These are phyloP conservation scores for Achroia grisella DNA, from an alignment of 1,140 invertebrate species.

Conservation along the genomic window DNA sequence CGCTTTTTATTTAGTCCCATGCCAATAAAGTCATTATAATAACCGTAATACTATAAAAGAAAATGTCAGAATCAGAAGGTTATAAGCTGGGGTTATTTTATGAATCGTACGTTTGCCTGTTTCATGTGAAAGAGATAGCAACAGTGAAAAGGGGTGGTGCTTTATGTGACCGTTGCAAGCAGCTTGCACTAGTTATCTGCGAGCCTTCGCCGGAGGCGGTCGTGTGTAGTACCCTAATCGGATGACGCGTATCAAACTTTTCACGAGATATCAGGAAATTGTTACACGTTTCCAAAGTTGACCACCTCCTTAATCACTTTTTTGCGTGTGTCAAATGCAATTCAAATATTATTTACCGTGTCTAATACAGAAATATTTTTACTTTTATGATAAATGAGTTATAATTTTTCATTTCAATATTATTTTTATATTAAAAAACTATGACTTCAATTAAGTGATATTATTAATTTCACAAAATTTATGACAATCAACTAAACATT, in stretches of 20 bases:
- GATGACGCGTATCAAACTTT: constrained; percentile 45
- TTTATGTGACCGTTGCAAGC: constrained; percentile 23
- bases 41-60: constrained; percentile 11
- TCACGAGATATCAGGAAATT: constrained; percentile 52
- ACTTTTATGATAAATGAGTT: not conserved
- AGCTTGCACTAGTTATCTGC: constrained; percentile 47
- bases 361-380: constrained; percentile 23
- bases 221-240: constrained; percentile 13
- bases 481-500: no score
- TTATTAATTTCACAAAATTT: no score
- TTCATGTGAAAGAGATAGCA: constrained; percentile 39
- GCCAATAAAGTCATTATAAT: constrained; percentile 7
- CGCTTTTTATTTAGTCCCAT: constrained; percentile 2
- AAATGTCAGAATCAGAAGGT: constrained; percentile 34
- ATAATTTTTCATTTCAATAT: not conserved
- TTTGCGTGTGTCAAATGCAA: constrained; percentile 59
- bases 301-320: constrained; percentile 50
- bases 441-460: no score
- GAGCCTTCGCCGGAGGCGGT: constrained; percentile 23
- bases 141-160: constrained; percentile 45
- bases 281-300: constrained; percentile 33
- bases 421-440: no score
- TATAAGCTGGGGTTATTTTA: constrained; percentile 29
- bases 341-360: constrained; percentile 45
- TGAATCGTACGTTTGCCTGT: constrained; percentile 25